Conservation (phyloP, 2,113 vertebrate genomes). For the Sylvietta virens region DNA sequence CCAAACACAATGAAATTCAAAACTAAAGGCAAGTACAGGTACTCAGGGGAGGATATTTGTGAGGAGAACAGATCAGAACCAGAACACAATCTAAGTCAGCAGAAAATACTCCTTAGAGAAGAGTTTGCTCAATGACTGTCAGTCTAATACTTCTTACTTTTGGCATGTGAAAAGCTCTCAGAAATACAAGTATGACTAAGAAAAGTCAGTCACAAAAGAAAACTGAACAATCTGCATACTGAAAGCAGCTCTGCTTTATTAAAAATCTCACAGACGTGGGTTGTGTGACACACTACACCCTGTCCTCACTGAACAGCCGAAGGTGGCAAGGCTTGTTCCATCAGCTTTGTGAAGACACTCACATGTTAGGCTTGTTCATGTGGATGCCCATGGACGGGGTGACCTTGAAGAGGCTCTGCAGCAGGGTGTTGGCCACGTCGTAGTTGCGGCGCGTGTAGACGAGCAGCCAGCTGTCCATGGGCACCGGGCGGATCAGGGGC, state of each 20-base stretch:
- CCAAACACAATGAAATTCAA: neutral
- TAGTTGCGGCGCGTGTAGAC: conserved; percentile 76
- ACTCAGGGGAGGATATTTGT: neutral
- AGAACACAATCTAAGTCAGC: neutral
- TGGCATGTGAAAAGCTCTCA: neutral
- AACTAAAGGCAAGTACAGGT: neutral
- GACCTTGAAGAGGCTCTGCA: conserved; percentile 85
- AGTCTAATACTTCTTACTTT: neutral
- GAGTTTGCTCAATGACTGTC: neutral
- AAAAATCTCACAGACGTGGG: accelerated
- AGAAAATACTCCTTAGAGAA: neutral
- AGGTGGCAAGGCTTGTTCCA: accelerated
- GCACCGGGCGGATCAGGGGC: conserved; percentile 73
- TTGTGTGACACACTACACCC: accelerated
- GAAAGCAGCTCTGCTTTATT: neutral
- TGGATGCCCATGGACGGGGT: conserved; percentile 80
- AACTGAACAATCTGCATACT: accelerated
- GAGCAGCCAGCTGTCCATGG: conserved; percentile 84
- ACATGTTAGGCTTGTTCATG: conserved; percentile 80
- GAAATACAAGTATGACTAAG: neutral
- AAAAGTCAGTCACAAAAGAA: neutral
- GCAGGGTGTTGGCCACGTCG: conserved; percentile 74
- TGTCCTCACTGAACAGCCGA: neutral
- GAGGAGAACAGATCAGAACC: neutral
- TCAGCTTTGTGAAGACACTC: conserved; percentile 19